Conservation (phyloP, 2,888 invertebrate genomes). For the Poecilus cupreus region DNA sequence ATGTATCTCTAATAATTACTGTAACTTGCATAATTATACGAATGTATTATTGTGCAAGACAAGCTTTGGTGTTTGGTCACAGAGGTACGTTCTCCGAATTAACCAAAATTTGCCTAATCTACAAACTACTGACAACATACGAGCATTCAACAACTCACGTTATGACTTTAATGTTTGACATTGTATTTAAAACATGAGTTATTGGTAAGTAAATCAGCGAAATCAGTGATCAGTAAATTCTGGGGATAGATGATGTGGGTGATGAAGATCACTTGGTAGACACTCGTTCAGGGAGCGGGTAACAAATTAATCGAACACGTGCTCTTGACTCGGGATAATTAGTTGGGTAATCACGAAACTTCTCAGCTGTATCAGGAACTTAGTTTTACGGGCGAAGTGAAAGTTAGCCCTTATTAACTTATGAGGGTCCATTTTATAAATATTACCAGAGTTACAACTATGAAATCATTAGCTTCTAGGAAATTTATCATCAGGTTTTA, state of each 20-base stretch:
- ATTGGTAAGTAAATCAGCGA: too few species aligned
- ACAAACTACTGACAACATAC: too few species aligned
- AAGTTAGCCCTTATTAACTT: conserved; percentile 25
- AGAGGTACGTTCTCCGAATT: not conserved
- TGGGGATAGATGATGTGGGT: not conserved
- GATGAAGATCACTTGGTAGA: not conserved
- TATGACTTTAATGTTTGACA: too few species aligned
- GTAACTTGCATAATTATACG: conserved; percentile 27
- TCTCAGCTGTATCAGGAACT: conserved; percentile 32
- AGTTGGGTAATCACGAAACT: conserved; percentile 40
- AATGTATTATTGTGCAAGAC: conserved; percentile 18
- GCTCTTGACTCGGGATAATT: conserved; percentile 42
- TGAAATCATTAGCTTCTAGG: too few species aligned
- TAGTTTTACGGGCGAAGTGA: conserved; percentile 27
- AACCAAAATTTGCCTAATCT: not conserved
- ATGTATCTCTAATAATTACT: conserved; percentile 48
- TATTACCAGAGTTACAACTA: not conserved
- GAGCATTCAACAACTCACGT: too few species aligned
- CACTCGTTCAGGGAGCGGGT: not conserved
- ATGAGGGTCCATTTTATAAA: not conserved
- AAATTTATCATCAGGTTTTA: too few species aligned
- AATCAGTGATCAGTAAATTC: not conserved
- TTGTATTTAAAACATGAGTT: too few species aligned
- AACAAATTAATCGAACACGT: conserved; percentile 47
- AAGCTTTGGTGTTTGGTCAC: conserved; percentile 16